These are phyloP conservation scores for Glomeris marginata DNA, from an alignment of 2,888 invertebrate species.

Conservation along the genomic window DNA sequence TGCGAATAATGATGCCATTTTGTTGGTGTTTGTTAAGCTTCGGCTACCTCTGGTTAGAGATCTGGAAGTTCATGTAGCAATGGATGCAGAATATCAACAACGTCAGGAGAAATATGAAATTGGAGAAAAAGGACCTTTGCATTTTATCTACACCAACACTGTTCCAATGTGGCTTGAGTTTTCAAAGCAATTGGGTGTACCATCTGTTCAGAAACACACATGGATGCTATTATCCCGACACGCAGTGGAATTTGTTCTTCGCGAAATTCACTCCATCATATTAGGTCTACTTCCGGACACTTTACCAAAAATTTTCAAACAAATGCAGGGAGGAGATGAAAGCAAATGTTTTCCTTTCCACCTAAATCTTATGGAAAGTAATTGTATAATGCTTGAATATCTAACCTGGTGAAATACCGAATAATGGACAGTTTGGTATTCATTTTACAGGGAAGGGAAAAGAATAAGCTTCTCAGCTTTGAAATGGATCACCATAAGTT, in stretches of 20 bases:
- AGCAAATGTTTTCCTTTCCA: constrained; percentile 15
- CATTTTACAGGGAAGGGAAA: too few species aligned
- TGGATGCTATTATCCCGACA: constrained; percentile 29
- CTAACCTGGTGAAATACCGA: too few species aligned
- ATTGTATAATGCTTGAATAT: too few species aligned
- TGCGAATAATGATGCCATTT: too few species aligned
- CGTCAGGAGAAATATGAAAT: constrained; percentile 28
- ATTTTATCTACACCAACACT: constrained; percentile 37
- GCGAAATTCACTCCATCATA: constrained; percentile 38
- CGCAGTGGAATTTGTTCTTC: constrained; percentile 31
- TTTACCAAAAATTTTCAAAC: constrained; percentile 22
- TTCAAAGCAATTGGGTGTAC: constrained; percentile 35
- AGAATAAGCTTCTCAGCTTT: too few species aligned
- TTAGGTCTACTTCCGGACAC: constrained; percentile 22
- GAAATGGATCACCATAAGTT: too few species aligned
- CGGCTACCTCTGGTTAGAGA: too few species aligned
- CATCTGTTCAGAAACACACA: constrained; percentile 41
- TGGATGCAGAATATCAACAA: constrained; percentile 7
- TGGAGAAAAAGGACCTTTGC: constrained; percentile 40
- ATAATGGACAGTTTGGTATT: too few species aligned
- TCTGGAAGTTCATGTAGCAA: neutral
- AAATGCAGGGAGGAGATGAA: constrained; percentile 5
- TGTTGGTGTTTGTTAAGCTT: neutral
- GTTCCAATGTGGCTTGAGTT: constrained; percentile 45
- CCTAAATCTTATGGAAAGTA: constrained; percentile 1